These are phyloP conservation scores for Metacarcinus magister DNA, from an alignment of 2,888 invertebrate genomes.

Conservation along the genomic window DNA sequence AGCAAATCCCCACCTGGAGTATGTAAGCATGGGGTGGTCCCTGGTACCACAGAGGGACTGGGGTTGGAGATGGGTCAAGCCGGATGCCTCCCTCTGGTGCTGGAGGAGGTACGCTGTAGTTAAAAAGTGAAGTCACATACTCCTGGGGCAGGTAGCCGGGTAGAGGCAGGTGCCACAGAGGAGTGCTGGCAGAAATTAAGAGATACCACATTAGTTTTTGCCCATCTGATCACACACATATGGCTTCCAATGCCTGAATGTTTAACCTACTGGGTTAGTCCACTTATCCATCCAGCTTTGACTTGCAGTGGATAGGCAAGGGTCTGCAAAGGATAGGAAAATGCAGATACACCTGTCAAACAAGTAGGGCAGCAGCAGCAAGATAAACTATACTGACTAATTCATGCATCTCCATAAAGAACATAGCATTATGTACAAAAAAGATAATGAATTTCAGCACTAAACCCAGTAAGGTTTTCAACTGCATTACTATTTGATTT, in stretches of 20 bases:
- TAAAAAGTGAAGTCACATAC: constrained; percentile 84
- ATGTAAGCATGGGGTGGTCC: constrained; percentile 86
- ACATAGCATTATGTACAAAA: background rate
- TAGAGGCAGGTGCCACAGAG: constrained; percentile 93
- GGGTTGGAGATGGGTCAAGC: constrained; percentile 83
- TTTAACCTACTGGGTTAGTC: background rate
- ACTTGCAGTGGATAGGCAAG: background rate
- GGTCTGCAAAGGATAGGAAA: background rate
- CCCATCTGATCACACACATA: background rate
- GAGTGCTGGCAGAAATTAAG: constrained; percentile 88
- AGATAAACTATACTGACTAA: background rate
- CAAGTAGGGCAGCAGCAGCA: background rate
- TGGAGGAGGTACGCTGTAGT: constrained; percentile 81
- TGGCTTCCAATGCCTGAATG: background rate
- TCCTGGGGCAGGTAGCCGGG: constrained; percentile 94
- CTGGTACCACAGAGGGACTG: constrained; percentile 85
- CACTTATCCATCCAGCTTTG: background rate
- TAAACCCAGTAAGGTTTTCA: background rate
- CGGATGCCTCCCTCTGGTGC: constrained; percentile 80
- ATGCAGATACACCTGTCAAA: background rate
- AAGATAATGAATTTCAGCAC: background rate
- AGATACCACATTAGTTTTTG: background rate
- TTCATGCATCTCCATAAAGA: background rate
- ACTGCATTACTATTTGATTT: background rate
- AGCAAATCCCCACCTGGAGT: constrained; percentile 83